phyloP scores from a whole-genome alignment of 2,113 vertebrate species.

The Maccullochella peelii region DNA sequence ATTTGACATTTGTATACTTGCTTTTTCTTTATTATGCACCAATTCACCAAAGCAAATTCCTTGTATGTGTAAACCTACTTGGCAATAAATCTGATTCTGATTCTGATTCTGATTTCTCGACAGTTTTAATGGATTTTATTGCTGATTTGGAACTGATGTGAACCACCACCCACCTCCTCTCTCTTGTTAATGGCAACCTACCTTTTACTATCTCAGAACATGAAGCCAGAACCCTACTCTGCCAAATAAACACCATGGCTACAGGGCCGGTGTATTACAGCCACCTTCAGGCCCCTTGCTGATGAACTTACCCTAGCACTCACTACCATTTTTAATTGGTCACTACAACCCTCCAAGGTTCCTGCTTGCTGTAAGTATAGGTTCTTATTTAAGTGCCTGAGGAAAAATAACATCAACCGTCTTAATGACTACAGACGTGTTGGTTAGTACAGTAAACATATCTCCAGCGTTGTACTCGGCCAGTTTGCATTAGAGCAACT shows the following conservation, averaged over 20 bases:
- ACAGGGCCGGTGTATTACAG: not conserved
- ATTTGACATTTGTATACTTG: no score
- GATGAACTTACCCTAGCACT: not conserved
- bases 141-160: not conserved
- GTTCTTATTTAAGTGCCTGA: not conserved
- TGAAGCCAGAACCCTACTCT: not conserved
- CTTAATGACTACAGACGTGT: constrained; percentile 9
- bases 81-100: no score
- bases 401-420: not conserved
- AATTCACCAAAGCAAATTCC: no score
- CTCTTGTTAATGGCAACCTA: not conserved
- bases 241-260: constrained; percentile 20
- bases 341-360: not conserved
- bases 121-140: constrained; percentile 16
- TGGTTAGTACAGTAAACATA: not conserved
- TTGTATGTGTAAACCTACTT: no score
- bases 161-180: not conserved
- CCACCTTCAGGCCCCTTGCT: not conserved
- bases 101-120: no score
- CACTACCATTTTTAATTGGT: constrained; percentile 14
- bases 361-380: not conserved
- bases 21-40: no score
- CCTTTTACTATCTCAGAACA: constrained; percentile 18
- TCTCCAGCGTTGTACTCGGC: not conserved
- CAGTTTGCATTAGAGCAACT: constrained; percentile 2